Evolutionary conservation across 2,888 invertebrate genomes (phyloP).

Genomic region (Platerodrilus igneus): DNA sequence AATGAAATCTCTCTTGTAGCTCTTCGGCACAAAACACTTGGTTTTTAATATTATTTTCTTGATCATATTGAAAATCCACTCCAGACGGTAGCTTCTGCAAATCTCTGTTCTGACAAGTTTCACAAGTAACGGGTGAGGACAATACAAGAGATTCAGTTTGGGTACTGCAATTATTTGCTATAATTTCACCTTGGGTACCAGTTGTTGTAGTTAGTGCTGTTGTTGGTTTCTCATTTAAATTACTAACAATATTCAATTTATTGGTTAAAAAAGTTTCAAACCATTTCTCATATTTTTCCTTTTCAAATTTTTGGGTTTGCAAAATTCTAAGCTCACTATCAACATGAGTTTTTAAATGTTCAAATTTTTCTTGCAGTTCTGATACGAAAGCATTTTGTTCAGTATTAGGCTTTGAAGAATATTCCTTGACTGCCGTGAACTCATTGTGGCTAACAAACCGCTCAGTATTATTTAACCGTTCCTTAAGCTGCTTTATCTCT

Average conservation of each 20-base stretch:
- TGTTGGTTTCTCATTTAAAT: background rate
- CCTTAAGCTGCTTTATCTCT: constrained; percentile 61
- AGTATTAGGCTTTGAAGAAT: background rate
- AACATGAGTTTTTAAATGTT: constrained; percentile 40
- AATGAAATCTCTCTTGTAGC: constrained; percentile 12
- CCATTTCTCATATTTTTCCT: constrained; percentile 53
- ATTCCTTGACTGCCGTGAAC: constrained; percentile 22
- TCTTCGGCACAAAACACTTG: too few species aligned
- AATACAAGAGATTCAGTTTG: constrained; percentile 33
- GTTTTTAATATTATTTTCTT: too few species aligned
- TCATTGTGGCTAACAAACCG: constrained; percentile 49
- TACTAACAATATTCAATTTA: constrained; percentile 27
- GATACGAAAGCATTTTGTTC: constrained; percentile 14
- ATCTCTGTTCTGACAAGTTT: constrained; percentile 15
- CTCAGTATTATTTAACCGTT: constrained; percentile 58
- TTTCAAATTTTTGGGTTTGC: constrained; percentile 53
- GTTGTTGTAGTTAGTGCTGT: constrained; percentile 11
- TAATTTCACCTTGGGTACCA: constrained; percentile 31
- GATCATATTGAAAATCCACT: constrained; percentile 8
- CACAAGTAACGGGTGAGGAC: constrained; percentile 10
- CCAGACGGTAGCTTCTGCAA: constrained; percentile 1
- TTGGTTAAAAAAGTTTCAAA: constrained; percentile 44
- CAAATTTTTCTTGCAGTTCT: constrained; percentile 43
- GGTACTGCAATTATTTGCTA: constrained; percentile 29
- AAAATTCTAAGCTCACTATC: constrained; percentile 47